phyloP scores from a whole-genome alignment of 2,888 invertebrate genomes.

The Euspilapteryx auroguttella region DNA sequence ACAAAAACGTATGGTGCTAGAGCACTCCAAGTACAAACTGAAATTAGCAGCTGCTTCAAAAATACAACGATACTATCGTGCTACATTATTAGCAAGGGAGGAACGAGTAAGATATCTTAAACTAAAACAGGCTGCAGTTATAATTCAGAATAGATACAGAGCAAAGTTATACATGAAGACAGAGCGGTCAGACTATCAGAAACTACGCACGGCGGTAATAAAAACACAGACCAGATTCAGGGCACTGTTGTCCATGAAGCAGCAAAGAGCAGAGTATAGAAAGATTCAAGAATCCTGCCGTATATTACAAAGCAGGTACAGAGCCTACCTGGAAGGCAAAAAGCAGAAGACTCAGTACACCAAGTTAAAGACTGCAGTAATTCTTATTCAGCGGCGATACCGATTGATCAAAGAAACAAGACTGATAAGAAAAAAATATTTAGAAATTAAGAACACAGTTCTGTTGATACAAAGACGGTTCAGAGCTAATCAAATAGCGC shows the following conservation, averaged over 20 bases:
- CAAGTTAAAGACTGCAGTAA: not conserved
- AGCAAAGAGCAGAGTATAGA: too few relatives aligned
- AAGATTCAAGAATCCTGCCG: not conserved
- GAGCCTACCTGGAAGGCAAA: not conserved
- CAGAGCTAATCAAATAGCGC: constrained; percentile 18
- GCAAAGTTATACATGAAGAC: constrained; percentile 10
- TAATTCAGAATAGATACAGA: constrained; percentile 13
- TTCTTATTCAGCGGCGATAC: constrained; percentile 1
- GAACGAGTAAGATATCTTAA: constrained; percentile 20
- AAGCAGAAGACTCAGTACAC: not conserved
- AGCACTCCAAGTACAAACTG: constrained; percentile 18
- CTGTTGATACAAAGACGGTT: constrained; percentile 31
- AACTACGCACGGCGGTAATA: too few relatives aligned
- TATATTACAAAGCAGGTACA: not conserved
- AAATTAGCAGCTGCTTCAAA: constrained; percentile 16
- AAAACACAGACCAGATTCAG: too few relatives aligned
- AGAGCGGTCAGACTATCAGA: not conserved
- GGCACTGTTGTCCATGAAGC: too few relatives aligned
- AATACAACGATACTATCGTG: constrained; percentile 44
- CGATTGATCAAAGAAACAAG: constrained; percentile 10
- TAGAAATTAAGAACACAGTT: constrained; percentile 16
- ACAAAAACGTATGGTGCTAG: constrained; percentile 21
- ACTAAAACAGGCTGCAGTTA: constrained; percentile 13
- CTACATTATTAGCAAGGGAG: constrained; percentile 21
- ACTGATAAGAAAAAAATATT: constrained; percentile 18